Base-by-base conservation (phyloP, 2,113 vertebrate species). In the Bubo scandiacus region DNA sequence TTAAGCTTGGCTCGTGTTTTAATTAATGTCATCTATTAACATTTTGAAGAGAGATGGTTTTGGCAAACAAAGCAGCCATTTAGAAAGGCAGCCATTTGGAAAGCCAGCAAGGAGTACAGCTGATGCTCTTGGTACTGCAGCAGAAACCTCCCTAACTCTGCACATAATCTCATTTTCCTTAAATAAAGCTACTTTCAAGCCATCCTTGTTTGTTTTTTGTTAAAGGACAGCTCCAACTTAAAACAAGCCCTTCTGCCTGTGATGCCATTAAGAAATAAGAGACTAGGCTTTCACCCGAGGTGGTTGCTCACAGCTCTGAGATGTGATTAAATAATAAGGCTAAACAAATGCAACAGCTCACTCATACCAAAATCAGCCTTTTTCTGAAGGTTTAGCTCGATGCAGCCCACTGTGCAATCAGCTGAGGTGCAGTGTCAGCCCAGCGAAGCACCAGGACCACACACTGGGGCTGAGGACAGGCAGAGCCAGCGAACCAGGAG, bases 21-120 rank as follows among this genome's bases (percentile, higher is more conserved):
- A 68, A 75, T 93, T 88, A 17, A 88, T 62, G 61, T 81, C 59
- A 79, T 74, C 68, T 93, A 83, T 93, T 90, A 94, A 74, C 77
- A 59, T 91, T 91, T 66, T 75, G 77, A 52, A 87, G 91, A 92
- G 75, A 49, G 79, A 71, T 63, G 65, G n/a, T 18, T 96, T 92
- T 94, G 86, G 96, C 94, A 92, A 65, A 58, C 59, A 63, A 63
- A 86, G 68, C 36, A 72, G 85, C 78, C 49, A 12, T 47, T 72
- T 61, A 54, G 57, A 45, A 57, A 63, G 49, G 63, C 75, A 26
- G 67, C 67, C 52, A 34, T 74, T 83, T 81, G 58, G 78, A 74
- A 72, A 81, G 75, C 34, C 58, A 68, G 79, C 58, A 59, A 92
- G 88, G 30, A 91, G 59, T 15, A 22, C 54, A 61, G 96, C 78